A percentile compares a stretch with the other conserved stretches of the same genome.
phyloP scores from a whole-genome alignment of 1,140 invertebrate genomes.

The Muscidifurax raptorellus region DNA sequence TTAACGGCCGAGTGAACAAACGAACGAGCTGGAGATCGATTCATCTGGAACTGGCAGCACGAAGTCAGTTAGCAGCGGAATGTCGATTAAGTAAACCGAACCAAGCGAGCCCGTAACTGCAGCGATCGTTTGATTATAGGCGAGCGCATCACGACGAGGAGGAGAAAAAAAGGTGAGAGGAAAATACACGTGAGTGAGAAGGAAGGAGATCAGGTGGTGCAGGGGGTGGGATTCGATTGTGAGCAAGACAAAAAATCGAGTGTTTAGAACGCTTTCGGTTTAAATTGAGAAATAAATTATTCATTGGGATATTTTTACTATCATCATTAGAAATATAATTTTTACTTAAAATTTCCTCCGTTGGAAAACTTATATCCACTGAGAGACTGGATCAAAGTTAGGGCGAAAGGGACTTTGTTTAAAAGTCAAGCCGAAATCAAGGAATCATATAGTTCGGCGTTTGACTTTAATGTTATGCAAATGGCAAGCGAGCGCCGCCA shows the following conservation, averaged over 20 bases:
- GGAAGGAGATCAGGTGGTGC: not conserved
- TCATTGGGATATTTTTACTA: no score
- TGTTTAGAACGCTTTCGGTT: not conserved
- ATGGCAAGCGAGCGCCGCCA: not conserved
- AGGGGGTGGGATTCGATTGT: conserved; percentile 18
- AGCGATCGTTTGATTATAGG: conserved; percentile 32
- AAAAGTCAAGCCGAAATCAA: not conserved
- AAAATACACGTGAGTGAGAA: not conserved
- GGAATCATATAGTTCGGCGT: not conserved
- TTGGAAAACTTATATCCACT: not conserved
- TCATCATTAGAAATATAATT: no score
- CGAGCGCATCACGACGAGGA: not conserved
- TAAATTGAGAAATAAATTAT: conserved; percentile 1
- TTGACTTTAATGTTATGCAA: not conserved
- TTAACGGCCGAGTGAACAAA: conserved; percentile 8
- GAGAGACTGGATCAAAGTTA: not conserved
- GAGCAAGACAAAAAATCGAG: not conserved
- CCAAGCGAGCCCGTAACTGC: conserved; percentile 9
- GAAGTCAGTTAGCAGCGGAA: conserved; percentile 37
- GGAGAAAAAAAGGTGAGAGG: not conserved
- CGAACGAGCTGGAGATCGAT: conserved; percentile 27
- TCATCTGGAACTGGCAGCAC: conserved; percentile 22
- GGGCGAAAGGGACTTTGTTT: not conserved
- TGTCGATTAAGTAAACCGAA: conserved; percentile 47
- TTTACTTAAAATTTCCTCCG: no score